Base-by-base conservation (phyloP, 2,888 invertebrate species). In the Listrodromus nycthemerus region DNA sequence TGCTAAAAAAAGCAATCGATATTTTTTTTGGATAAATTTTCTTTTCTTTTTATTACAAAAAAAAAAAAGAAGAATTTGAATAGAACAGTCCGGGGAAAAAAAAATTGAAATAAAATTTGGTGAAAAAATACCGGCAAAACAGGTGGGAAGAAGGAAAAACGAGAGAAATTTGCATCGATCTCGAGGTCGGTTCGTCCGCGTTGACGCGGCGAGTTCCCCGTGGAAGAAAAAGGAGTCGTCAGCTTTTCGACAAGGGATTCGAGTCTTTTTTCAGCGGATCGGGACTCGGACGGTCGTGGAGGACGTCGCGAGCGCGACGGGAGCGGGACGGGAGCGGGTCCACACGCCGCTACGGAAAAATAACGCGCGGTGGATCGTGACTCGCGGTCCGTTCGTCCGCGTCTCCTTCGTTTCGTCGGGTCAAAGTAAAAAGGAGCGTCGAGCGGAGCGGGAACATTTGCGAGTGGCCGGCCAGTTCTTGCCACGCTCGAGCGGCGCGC, bases 381-480 rank as follows among this genome's bases (percentile, higher is more conserved):
- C 71, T 71, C 71, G 21, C 41, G 37, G 55, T 71, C 71, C 58
- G 24, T 58, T 71, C 50, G 13, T 27, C 13, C 58, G 27, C 58
- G 58, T 16, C 27, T 61, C 50, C 19, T 50, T 52, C 50, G 41
- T 58, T 71, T 71, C 45, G 71, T 6, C 58, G 41, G 16, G 71
- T 71, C 41, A 41, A 41, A 61, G 58, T 71, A 58, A 71, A 58
- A 71, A 71, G 70, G 37, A 55, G 7, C 70, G 70, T 50, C 45
- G 70, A 89, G 90, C 67, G 86, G 87, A 81, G 90, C 85, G 87
- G 88, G 89, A 89, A 90, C 88, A 90, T 90, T 90, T 88, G 89
- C 89, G 89, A 88, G 88, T 87, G 89, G 89, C 86, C 87, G 88
- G 88, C 89, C 85, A 89, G 89, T 90, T 90, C 89, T 90, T 90